A percentile compares a stretch with the other conserved stretches of the same genome.
These are phyloP conservation scores for Tachuris rubrigastra DNA, from an alignment of 2,113 vertebrate genomes.

Conservation along the genomic window DNA sequence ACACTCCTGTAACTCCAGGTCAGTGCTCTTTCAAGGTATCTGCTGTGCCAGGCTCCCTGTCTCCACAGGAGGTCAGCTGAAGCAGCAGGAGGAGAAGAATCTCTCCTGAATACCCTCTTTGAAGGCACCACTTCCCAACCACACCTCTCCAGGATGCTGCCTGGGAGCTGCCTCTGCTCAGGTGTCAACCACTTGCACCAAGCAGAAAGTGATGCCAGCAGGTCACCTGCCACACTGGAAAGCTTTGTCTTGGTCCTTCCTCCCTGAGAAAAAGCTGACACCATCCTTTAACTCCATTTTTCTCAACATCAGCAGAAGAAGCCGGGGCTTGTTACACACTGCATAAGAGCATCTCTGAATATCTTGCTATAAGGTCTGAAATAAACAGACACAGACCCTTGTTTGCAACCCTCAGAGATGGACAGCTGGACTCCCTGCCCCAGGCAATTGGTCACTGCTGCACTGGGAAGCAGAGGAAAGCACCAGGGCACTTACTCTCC, in stretches of 20 bases:
- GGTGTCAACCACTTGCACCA: background rate
- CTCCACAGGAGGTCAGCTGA: background rate
- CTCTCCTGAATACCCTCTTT: background rate
- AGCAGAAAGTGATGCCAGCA: background rate
- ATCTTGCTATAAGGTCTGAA: background rate
- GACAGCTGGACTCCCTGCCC: background rate
- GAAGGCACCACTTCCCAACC: background rate
- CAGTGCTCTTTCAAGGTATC: background rate
- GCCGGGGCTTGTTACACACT: background rate
- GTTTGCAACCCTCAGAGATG: background rate
- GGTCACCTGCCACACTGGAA: background rate
- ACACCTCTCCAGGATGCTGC: background rate
- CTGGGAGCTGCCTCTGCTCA: background rate
- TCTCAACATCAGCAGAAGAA: background rate
- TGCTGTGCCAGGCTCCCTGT: background rate
- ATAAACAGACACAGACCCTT: background rate
- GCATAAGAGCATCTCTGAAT: no score
- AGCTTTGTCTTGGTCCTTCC: background rate
- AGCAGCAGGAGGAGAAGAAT: background rate
- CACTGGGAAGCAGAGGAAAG: background rate
- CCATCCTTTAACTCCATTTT: background rate
- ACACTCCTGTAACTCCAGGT: background rate
- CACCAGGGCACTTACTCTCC: background rate
- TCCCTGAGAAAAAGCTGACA: background rate
- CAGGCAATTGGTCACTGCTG: background rate